Evolutionary conservation across 2,888 invertebrate genomes (phyloP).

Genomic region (Tiliacea aurago): DNA sequence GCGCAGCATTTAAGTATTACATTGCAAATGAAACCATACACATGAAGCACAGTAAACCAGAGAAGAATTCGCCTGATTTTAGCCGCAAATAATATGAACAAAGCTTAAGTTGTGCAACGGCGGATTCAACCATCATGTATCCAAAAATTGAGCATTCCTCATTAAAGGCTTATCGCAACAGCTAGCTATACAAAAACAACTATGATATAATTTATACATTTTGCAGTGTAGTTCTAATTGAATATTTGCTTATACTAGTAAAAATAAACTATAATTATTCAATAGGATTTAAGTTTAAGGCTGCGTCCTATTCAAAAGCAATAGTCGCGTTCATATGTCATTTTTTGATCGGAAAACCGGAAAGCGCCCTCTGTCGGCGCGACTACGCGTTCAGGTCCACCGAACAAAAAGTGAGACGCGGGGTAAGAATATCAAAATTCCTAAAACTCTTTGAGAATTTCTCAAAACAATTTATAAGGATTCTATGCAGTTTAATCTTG

Average conservation of each 20-base stretch:
- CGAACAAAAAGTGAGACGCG: neutral
- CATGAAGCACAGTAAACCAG: slow-evolving; percentile 3
- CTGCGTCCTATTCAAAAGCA: neutral
- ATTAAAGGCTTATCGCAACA: slow-evolving; percentile 2
- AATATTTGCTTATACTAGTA: neutral
- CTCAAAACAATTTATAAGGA: neutral
- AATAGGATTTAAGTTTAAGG: neutral
- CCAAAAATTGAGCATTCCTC: neutral
- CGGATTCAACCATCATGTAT: neutral
- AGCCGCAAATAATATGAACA: neutral
- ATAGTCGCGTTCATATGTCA: neutral
- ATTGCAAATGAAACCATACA: slow-evolving; percentile 11
- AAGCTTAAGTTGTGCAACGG: slow-evolving; percentile 4
- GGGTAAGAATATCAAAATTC: neutral
- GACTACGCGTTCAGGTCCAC: neutral
- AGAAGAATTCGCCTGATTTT: slow-evolving; percentile 4
- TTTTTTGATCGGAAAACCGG: no score
- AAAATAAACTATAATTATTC: neutral
- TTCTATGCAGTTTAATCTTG: neutral
- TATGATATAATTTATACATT: neutral
- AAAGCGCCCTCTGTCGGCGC: neutral
- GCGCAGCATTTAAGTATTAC: slow-evolving; percentile 3
- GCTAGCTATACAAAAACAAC: slow-evolving; percentile 5
- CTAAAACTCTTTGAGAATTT: neutral
- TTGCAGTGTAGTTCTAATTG: neutral